A percentile compares a stretch with the other conserved stretches of the same genome.
These are phyloP conservation scores for Drosophila micromelanica DNA, from an alignment of 1,140 invertebrate species.

Conservation along the genomic window DNA sequence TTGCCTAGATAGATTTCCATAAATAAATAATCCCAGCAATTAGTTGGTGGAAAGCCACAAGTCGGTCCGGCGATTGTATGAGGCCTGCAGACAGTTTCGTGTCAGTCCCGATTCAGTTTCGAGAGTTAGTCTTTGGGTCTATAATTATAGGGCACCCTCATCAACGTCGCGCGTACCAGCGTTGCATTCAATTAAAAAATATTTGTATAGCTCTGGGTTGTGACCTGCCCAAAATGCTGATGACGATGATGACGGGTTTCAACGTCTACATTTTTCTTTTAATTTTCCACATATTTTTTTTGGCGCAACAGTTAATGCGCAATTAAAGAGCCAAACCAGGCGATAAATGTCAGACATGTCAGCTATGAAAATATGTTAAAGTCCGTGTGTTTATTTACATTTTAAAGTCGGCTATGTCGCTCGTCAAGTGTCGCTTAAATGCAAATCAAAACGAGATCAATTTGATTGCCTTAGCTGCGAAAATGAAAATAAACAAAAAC, in stretches of 20 bases:
- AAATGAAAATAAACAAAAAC: slow-evolving; percentile 77
- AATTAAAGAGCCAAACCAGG: slow-evolving; percentile 57
- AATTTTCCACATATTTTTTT: slow-evolving; percentile 10
- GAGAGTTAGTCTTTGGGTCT: slow-evolving; percentile 26
- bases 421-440: slow-evolving; percentile 79
- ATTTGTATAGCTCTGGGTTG: slow-evolving; percentile 26
- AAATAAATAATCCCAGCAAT: slow-evolving; percentile 64
- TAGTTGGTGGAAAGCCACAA: slow-evolving; percentile 48
- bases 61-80: slow-evolving; percentile 7
- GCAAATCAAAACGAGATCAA: slow-evolving; percentile 81
- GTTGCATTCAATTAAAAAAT: slow-evolving; percentile 63
- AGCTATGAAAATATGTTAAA: slow-evolving; percentile 40
- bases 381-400: slow-evolving; percentile 64
- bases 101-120: slow-evolving; percentile 24
- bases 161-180: slow-evolving; percentile 46
- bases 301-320: slow-evolving; percentile 52
- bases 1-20: slow-evolving; percentile 64
- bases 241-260: slow-evolving; percentile 32
- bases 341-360: slow-evolving; percentile 48
- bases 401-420: slow-evolving; percentile 23
- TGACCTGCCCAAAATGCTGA: slow-evolving; percentile 35
- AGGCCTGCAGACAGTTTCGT: slow-evolving; percentile 13
- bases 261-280: slow-evolving; percentile 15
- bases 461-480: slow-evolving; percentile 63
- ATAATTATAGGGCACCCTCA: slow-evolving; percentile 72